A percentile compares a stretch with the other conserved stretches of the same genome.
Conservation (phyloP, 2,113 vertebrate species). For the Mustela nigripes region DNA sequence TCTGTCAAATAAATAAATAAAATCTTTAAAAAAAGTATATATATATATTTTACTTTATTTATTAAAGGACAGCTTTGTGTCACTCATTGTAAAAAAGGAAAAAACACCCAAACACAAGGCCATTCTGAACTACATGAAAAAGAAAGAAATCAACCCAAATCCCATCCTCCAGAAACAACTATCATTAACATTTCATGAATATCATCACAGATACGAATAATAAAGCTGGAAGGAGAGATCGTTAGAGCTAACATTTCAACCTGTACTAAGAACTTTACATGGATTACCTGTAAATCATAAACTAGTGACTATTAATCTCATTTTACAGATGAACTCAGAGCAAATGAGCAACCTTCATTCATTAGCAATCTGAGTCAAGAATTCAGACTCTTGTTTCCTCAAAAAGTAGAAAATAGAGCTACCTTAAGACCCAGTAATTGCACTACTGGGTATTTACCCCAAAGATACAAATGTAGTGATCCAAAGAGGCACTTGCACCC, state of each 20-base stretch:
- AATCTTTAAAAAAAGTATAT: not conserved
- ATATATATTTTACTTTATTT: not conserved
- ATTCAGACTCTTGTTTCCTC: not conserved
- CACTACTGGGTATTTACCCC: no score
- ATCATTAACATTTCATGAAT: not conserved
- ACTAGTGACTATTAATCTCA: not conserved
- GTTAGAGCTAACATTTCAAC: not conserved
- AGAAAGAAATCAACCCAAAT: conserved; percentile 1
- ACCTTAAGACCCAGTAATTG: no score
- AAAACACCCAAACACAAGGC: not conserved
- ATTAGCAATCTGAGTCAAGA: not conserved
- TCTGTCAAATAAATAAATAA: no score
- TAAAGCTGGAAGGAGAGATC: not conserved
- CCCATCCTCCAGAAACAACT: not conserved
- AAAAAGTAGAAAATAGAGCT: no score
- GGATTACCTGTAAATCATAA: not conserved
- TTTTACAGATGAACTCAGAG: conserved; percentile 35
- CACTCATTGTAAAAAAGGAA: not conserved
- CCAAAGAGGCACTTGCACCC: no score
- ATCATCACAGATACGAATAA: not conserved
- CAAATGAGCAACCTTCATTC: not conserved
- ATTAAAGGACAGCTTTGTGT: conserved; percentile 16
- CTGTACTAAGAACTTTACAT: not conserved
- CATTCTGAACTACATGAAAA: not conserved
- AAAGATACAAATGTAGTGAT: no score